These are phyloP conservation scores for Anoura caudifer DNA, from an alignment of 2,113 vertebrate species.

Conservation along the genomic window DNA sequence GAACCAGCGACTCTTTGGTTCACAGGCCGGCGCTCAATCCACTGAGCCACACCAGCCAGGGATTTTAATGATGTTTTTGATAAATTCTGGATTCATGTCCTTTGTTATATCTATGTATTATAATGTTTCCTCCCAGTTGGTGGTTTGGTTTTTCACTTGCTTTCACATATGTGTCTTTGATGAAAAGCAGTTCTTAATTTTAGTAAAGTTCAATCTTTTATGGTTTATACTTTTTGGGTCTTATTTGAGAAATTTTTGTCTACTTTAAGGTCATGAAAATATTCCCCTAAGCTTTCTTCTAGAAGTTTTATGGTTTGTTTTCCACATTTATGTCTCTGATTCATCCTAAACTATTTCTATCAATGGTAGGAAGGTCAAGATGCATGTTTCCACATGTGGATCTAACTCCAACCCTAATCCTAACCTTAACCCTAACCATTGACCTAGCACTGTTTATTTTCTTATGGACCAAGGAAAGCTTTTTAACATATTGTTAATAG, in stretches of 20 bases:
- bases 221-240: neutral
- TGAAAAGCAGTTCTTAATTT: neutral
- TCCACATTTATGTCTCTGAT: conserved; percentile 6
- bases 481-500: neutral
- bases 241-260: neutral
- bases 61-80: neutral
- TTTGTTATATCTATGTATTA: neutral
- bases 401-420: neutral
- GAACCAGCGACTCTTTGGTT: too few species aligned
- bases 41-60: too few species aligned
- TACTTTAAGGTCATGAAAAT: neutral
- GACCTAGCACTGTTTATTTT: neutral
- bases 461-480: neutral
- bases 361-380: neutral
- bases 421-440: neutral
- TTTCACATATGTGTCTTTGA: neutral
- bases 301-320: neutral
- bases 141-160: neutral
- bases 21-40: too few species aligned
- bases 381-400: neutral
- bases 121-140: neutral
- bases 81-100: neutral
- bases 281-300: neutral
- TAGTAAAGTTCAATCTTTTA: neutral
- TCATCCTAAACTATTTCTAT: neutral